phyloP scores from a whole-genome alignment of 1,140 invertebrate genomes.

The Ostrea denselamellosa region DNA sequence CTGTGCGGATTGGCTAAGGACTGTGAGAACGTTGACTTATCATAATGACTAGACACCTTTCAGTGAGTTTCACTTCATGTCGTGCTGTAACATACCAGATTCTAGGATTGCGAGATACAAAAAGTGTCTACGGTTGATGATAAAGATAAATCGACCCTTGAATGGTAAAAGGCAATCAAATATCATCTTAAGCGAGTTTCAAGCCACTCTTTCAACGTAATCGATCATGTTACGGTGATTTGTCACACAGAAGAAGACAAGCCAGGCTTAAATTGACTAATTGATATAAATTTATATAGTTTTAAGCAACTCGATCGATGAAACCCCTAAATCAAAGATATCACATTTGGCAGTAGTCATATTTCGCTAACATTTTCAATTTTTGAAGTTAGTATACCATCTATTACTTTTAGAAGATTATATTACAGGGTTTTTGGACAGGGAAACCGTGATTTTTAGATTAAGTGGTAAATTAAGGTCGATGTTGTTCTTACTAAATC shows the following conservation, averaged over 20 bases:
- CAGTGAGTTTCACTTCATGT: no score
- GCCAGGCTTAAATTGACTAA: neutral
- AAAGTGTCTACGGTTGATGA: neutral
- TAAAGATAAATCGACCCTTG: neutral
- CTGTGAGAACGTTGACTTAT: no score
- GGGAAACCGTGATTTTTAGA: no score
- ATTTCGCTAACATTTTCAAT: neutral
- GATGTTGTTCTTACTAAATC: no score
- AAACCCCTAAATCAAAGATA: neutral
- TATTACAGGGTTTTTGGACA: neutral
- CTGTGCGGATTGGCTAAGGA: no score
- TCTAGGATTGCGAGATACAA: neutral
- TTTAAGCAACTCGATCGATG: neutral
- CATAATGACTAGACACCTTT: no score
- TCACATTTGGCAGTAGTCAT: neutral
- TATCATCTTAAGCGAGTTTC: neutral
- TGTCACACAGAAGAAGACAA: neutral
- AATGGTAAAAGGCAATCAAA: neutral
- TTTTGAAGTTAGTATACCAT: neutral
- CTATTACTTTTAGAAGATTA: neutral
- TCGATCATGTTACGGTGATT: slow-evolving; percentile 6
- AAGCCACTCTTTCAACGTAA: neutral
- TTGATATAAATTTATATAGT: slow-evolving; percentile 9
- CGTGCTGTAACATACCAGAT: neutral
- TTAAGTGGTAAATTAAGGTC: no score